These are phyloP conservation scores for Xenentodon cancila DNA, from an alignment of 2,797 vertebrate genomes.

Conservation along the genomic window DNA sequence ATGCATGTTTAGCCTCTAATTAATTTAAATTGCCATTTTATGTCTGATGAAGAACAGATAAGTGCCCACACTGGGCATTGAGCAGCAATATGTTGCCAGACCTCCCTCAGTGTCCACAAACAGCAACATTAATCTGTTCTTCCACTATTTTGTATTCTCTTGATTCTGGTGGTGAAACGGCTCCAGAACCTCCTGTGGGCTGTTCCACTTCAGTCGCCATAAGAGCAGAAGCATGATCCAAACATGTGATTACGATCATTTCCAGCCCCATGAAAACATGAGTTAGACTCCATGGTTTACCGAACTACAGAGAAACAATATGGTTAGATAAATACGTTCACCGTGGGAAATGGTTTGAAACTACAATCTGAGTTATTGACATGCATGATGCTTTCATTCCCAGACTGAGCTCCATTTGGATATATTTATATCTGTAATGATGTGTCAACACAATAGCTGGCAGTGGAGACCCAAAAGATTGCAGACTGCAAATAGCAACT, in stretches of 20 bases:
- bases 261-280: conserved; percentile 22
- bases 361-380: conserved; percentile 17
- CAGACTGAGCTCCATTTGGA: conserved; percentile 6
- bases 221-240: conserved; percentile 21
- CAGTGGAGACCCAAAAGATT: neutral
- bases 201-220: conserved; percentile 29
- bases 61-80: conserved; percentile 30
- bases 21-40: conserved; percentile 37
- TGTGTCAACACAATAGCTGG: conserved; percentile 13
- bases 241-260: conserved; percentile 32
- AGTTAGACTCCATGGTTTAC: conserved; percentile 2
- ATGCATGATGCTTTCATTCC: neutral
- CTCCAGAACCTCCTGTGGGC: conserved; percentile 29
- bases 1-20: conserved; percentile 41
- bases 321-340: conserved; percentile 12
- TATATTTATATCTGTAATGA: conserved; percentile 10
- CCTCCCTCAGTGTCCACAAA: conserved; percentile 50
- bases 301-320: conserved; percentile 7
- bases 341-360: conserved; percentile 16
- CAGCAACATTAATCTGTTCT: conserved; percentile 34
- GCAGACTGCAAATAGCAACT: neutral
- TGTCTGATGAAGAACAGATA: conserved; percentile 33
- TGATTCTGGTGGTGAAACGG: conserved; percentile 46
- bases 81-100: conserved; percentile 50
- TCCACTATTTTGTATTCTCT: conserved; percentile 57